Percentiles rank a stretch among this genome's conserved stretches.
These are phyloP conservation scores for Diloba caeruleocephala DNA, from an alignment of 2,888 invertebrate species.

Conservation along the genomic window DNA sequence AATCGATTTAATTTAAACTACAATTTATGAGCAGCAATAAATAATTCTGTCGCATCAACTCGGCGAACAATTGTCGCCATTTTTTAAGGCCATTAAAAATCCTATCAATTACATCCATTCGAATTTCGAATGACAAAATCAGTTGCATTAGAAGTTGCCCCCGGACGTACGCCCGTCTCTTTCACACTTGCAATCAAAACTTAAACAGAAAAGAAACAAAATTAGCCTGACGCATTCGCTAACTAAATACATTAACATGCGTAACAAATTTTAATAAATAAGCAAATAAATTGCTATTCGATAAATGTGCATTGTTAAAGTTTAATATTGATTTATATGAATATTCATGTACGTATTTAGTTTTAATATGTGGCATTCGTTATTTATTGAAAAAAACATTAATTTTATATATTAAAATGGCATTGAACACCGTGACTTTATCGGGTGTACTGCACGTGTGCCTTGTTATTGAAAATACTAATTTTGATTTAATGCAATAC, in stretches of 20 bases:
- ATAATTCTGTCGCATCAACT: slow-evolving; percentile 79
- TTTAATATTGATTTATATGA: slow-evolving; percentile 87
- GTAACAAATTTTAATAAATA: slow-evolving; percentile 88
- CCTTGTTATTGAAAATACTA: slow-evolving; percentile 57
- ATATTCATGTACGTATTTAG: slow-evolving; percentile 84
- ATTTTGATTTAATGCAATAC: slow-evolving; percentile 55
- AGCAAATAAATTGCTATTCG: slow-evolving; percentile 86
- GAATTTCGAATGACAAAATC: slow-evolving; percentile 79
- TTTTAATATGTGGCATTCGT: slow-evolving; percentile 68
- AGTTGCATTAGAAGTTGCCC: slow-evolving; percentile 71
- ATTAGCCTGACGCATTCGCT: slow-evolving; percentile 63
- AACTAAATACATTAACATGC: slow-evolving; percentile 77
- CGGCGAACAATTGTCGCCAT: slow-evolving; percentile 82
- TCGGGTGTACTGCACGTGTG: slow-evolving; percentile 55
- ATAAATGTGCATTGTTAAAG: slow-evolving; percentile 83
- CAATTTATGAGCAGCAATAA: slow-evolving; percentile 86
- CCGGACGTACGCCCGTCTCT: slow-evolving; percentile 64
- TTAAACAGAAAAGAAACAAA: slow-evolving; percentile 66
- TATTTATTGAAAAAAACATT: slow-evolving; percentile 68
- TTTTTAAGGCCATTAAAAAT: slow-evolving; percentile 88
- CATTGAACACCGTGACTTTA: slow-evolving; percentile 65
- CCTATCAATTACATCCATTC: slow-evolving; percentile 83
- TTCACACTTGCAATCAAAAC: slow-evolving; percentile 60
- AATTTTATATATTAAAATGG: slow-evolving; percentile 68
- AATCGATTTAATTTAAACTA: slow-evolving; percentile 84